Base-by-base conservation (phyloP, 2,888 invertebrate species). In the Drosophila basisetae region DNA sequence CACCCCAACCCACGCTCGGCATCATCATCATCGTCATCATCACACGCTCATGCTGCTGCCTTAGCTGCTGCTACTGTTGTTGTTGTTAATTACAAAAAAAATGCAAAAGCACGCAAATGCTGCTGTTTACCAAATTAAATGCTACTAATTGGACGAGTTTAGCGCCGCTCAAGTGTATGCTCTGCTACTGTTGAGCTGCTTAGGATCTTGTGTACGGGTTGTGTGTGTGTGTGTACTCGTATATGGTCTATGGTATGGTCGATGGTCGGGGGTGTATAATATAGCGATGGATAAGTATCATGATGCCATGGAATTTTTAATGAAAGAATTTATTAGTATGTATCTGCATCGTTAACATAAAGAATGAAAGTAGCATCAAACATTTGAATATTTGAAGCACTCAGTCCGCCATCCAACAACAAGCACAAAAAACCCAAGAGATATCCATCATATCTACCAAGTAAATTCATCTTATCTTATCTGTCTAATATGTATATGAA, bases 101-200 rank as follows among this genome's bases (percentile, higher is more conserved):
- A 90, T 90, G 90, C 87, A 80, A 83, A 90, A 78, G 87, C 87
- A 87, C 89, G 87, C 89, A 89, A 83, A 90, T 83, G 82, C 83
- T 81, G 87, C 89, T 89, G 86, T 87, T 87, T 87, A 89, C 90
- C 90, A 90, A 90, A 87, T 91, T 87, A 83, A 90, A 87, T 83
- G 90, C 87, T 89, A 82, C 90, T 89, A 90, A 90, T 90, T 87
- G 87, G 90, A 90, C 90, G 82, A 88, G 88, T 85, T 90, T 85
- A 89, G 85, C 85, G 88, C 72, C 82, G 88, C 88, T 85, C 88
- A 84, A 85, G 91, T 89, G 84, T 89, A 83, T 78, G 78, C 78
- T 89, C 78, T 80, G 77, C 86, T 63, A 76, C 68, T 69, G 84
- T 72, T 63, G 69, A 78, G 78, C 73, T 81, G 79, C 75, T 82